Percentiles rank a stretch among this genome's conserved stretches.
Conservation (phyloP, 2,113 vertebrate species). For the Neotragus pygmaeus region DNA sequence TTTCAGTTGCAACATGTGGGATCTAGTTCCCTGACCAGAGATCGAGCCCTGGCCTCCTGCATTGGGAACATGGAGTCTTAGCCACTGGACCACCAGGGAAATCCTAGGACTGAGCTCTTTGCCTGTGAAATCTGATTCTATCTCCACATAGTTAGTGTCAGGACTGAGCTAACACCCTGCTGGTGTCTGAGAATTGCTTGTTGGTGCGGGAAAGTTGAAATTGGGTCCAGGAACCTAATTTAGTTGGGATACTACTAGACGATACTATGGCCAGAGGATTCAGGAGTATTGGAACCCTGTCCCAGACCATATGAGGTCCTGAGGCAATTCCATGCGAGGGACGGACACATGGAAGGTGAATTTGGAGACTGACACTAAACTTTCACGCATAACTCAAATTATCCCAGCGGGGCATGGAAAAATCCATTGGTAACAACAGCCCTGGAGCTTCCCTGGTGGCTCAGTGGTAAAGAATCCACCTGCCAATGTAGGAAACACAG, state of each 20-base stretch:
- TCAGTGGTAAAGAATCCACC: not conserved
- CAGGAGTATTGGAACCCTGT: not conserved
- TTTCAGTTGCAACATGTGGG: not conserved
- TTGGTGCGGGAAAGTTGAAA: not conserved
- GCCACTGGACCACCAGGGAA: not conserved
- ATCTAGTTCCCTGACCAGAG: not conserved
- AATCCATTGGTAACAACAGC: not conserved
- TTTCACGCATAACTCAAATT: fast-evolving
- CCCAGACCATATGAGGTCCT: not conserved
- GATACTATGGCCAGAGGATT: not conserved
- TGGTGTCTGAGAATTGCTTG: not conserved
- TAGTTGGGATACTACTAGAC: not conserved
- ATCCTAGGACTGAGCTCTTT: not conserved
- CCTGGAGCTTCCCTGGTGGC: not conserved
- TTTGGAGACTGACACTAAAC: not conserved
- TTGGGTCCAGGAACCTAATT: not conserved
- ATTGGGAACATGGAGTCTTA: not conserved
- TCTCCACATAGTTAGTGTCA: not conserved
- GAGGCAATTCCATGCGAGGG: fast-evolving
- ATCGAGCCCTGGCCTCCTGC: not conserved
- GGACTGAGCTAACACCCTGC: not conserved
- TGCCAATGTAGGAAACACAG: not conserved
- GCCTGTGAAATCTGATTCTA: not conserved
- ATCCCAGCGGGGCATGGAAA: not conserved
- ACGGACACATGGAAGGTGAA: not conserved